Evolutionary conservation across 2,888 invertebrate genomes (phyloP), one percentile per base, ranked within the genome.

Genomic region (Sturmia bella): DNA sequence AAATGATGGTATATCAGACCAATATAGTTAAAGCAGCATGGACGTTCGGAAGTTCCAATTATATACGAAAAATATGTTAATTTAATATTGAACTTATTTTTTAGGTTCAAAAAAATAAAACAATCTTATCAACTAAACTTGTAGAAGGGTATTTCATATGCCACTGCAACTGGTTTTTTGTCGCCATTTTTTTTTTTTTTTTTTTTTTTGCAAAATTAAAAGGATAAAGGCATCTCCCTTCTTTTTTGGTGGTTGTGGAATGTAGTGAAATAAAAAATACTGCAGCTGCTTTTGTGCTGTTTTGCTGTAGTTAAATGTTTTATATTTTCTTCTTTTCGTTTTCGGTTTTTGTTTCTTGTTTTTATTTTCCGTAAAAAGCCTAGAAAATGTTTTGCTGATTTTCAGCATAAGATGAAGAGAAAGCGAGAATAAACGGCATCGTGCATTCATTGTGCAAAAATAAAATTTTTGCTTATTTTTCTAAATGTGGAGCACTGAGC

Each of bases 231-330:
- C 43, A 57, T 64, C 56, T 27, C 21, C 45, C 48, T 41, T 19
- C n/a, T n/a, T n/a, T 32, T 63, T 77, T 70, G 41, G 56, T 64
- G 63, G 50, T 39, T 57, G 54, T 68, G 45, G n/a, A 74, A 64
- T 74, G 64, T 56, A 74, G 64, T 39, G 56, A 64, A 73, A 59
- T 61, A 43, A 43, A 57, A 70, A 74, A 64, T 64, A 69, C 68
- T 81, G 81, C 81, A 73, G 72, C 66, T 68, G 76, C 56, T 77
- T 75, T 50, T 66, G 50, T 79, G 17, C 9, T 63, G 41, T 61
- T 19, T 13, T 72, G 61, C 59, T 73, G 52, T 39, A 41, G 64
- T 52, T 54, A 45, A 37, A 1, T 52, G 9, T 52, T 32, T 32
- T 43, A 43, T n/a, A 9, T 70, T 45, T n/a, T 24, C 21, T 57